Conservation (phyloP, 2,797 vertebrate species). For the Rhincodon typus region DNA sequence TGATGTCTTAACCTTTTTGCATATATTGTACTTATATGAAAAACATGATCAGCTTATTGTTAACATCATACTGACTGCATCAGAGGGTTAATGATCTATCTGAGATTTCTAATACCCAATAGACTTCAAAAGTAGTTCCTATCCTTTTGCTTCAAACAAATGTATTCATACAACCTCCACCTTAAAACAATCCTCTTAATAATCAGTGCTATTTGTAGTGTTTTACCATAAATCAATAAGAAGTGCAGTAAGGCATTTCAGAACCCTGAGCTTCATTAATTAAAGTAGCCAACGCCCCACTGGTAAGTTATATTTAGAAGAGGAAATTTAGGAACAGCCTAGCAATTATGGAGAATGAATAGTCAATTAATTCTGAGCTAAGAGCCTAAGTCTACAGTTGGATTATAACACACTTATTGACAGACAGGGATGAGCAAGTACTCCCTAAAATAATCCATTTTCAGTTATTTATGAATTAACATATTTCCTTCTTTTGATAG, state of each 20-base stretch:
- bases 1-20: slow-evolving; percentile 17
- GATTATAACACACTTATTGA: not conserved
- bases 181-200: not conserved
- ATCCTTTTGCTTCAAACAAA: not conserved
- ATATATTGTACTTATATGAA: slow-evolving; percentile 18
- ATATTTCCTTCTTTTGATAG: not conserved
- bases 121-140: not conserved
- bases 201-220: not conserved
- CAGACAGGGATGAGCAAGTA: not conserved
- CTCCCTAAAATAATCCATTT: too few species aligned
- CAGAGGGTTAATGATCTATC: slow-evolving; percentile 1
- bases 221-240: slow-evolving; percentile 20
- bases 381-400: not conserved
- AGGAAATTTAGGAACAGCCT: not conserved
- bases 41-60: not conserved
- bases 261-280: not conserved
- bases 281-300: not conserved
- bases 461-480: not conserved
- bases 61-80: not conserved
- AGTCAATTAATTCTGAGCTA: not conserved
- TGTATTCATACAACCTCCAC: not conserved
- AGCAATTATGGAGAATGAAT: not conserved
- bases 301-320: not conserved
- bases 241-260: not conserved
- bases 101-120: not conserved